phyloP scores from a whole-genome alignment of 2,888 invertebrate species.

The Athetis lepigone region DNA sequence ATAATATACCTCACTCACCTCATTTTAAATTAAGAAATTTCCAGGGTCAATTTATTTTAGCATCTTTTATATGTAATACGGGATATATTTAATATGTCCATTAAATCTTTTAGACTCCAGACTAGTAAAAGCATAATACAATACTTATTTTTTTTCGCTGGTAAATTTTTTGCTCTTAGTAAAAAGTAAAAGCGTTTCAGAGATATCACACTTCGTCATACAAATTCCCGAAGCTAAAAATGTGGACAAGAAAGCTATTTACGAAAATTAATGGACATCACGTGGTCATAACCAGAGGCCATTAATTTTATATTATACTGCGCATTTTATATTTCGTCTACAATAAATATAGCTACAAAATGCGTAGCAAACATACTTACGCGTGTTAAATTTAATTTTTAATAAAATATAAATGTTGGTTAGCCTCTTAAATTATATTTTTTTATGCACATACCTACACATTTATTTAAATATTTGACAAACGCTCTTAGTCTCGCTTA shows the following conservation, averaged over 20 bases:
- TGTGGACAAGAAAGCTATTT: conserved; percentile 38
- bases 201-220: conserved; percentile 17
- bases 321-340: conserved; percentile 37
- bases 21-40: conserved; percentile 17
- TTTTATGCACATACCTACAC: not conserved
- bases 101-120: not conserved
- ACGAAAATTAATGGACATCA: conserved; percentile 47
- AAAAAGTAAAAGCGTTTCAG: conserved; percentile 8
- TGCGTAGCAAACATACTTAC: conserved; percentile 25
- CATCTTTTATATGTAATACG: not conserved
- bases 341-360: conserved; percentile 42
- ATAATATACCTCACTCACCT: not conserved
- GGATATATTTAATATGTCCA: not conserved
- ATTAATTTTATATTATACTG: conserved; percentile 44
- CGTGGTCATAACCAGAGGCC: conserved; percentile 44
- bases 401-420: conserved; percentile 14
- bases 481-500: conserved; percentile 13
- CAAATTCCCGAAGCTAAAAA: conserved; percentile 49
- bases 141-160: no score
- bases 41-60: not conserved
- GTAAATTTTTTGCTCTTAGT: not conserved
- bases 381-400: conserved; percentile 24
- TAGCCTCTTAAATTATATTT: conserved; percentile 9
- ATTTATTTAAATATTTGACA: conserved; percentile 22
- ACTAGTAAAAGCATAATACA: not conserved